Evolutionary conservation across 2,113 vertebrate genomes (phyloP), one percentile per base, ranked within the genome.

Genomic region (Tyrannus savana): DNA sequence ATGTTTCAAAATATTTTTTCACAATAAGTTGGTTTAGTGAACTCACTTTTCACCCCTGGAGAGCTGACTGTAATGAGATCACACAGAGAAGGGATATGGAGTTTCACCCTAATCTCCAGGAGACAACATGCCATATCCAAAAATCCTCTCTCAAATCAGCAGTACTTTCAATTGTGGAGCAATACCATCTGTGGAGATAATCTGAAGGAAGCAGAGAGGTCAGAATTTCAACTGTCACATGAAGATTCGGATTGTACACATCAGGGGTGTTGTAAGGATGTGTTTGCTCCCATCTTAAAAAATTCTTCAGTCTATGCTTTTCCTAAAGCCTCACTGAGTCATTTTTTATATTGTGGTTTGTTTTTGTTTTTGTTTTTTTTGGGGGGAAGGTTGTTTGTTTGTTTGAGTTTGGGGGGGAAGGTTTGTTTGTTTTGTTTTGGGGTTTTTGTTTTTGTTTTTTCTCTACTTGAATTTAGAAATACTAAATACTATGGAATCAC

Each of bases 1-100:
- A 86, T 49, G 72, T 96, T 96, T 97, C 95, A 96, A 90, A 96
- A 96, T 93, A 96, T 96, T 96, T 93, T 95, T 95, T 97, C 96
- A 96, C 83, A 96, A 90, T 93, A 88, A 88, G 56, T 94, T 95
- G 80, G 37, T 96, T 91, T 87, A 89, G 90, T 72, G 92, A 88
- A 96, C 88, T 97, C 85, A 52, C 79, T 94, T 94, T 95, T 88
- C 72, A 86, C 5, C 88, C 60, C 83, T 68, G 27, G 90, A 92
- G 93, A 92, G 62, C 8, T 88, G 62, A 76, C 62, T 81, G 76
- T 90, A 97, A 96, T 84, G 74, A 96, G 76, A 94, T 93, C 93
- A 92, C 35, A 35, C 47, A 68, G 73, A 86, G 86, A 93, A 95
- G 92, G 73, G 88, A 78, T 75, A 92, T 89, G 75, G 83, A 92